Percentiles rank a stretch among this genome's conserved stretches.
phyloP scores from a whole-genome alignment of 1,140 invertebrate species.

The Leguminivora glycinivorella region DNA sequence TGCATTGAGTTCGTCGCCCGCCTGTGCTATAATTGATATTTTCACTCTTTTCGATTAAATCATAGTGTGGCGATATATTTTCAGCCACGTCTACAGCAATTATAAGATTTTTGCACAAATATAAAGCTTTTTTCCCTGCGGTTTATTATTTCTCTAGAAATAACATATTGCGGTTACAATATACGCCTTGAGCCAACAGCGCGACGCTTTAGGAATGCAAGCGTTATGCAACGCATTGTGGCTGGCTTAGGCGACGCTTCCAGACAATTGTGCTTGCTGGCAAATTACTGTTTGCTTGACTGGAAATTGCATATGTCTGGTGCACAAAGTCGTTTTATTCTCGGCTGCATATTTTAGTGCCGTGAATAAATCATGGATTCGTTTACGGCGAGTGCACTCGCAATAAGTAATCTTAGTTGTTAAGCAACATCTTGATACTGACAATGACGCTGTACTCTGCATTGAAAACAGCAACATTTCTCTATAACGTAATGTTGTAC shows the following conservation, averaged over 20 bases:
- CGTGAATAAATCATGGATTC: slow-evolving; percentile 13
- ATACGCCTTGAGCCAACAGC: slow-evolving; percentile 8
- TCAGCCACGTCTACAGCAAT: no score
- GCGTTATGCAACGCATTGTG: slow-evolving; percentile 26
- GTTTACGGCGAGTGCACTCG: not conserved
- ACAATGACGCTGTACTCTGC: no score
- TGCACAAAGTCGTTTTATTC: slow-evolving; percentile 6
- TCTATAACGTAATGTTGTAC: no score
- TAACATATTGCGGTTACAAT: not conserved
- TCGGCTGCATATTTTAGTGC: slow-evolving; percentile 4
- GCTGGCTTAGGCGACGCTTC: slow-evolving; percentile 10
- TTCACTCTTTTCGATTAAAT: no score
- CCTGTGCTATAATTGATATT: not conserved
- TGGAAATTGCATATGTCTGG: slow-evolving; percentile 26
- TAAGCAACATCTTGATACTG: not conserved
- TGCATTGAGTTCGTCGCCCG: not conserved
- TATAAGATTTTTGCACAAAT: no score
- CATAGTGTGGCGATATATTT: no score
- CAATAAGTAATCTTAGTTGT: not conserved
- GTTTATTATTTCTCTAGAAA: not conserved
- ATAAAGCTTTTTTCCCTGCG: no score
- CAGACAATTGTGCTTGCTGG: slow-evolving; percentile 16
- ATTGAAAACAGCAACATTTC: no score
- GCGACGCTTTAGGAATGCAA: slow-evolving; percentile 20
- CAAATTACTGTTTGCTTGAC: slow-evolving; percentile 9